phyloP scores from a whole-genome alignment of 35 echinoderm and acorn worm species.

The Heliocidaris erythrogramma region DNA sequence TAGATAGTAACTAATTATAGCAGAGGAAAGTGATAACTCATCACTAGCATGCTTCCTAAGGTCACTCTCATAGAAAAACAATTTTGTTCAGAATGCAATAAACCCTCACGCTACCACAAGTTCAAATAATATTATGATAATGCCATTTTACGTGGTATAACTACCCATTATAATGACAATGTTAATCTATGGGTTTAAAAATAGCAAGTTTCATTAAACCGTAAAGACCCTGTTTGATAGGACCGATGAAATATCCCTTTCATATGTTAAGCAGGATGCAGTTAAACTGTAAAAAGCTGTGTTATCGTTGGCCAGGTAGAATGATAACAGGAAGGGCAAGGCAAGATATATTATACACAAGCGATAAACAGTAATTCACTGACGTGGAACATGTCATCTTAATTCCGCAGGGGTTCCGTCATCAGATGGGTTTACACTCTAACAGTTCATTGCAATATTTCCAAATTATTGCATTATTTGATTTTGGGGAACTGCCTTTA shows the following conservation, averaged over 20 bases:
- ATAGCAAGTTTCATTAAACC: background rate
- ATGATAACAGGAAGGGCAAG: background rate
- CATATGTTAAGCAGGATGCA: constrained; percentile 2
- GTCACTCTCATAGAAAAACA: background rate
- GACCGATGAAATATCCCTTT: background rate
- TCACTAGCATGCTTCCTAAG: background rate
- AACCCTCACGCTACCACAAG: background rate
- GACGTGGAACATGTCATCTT: constrained; percentile 9
- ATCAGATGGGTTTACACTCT: background rate
- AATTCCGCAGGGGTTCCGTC: background rate
- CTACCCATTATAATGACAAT: background rate
- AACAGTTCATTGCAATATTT: background rate
- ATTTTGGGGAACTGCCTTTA: too few species aligned
- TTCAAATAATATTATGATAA: too few species aligned
- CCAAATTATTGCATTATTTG: too few species aligned
- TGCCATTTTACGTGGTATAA: background rate
- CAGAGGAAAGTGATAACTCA: background rate
- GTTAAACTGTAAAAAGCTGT: background rate
- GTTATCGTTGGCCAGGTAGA: background rate
- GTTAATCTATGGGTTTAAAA: background rate
- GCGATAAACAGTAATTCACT: constrained; percentile 2
- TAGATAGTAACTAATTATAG: background rate
- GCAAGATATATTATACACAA: constrained; percentile 6
- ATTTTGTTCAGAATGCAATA: background rate
- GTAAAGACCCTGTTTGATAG: background rate